Base-by-base conservation (phyloP, 2,888 invertebrate species). In the Plusia festucae region DNA sequence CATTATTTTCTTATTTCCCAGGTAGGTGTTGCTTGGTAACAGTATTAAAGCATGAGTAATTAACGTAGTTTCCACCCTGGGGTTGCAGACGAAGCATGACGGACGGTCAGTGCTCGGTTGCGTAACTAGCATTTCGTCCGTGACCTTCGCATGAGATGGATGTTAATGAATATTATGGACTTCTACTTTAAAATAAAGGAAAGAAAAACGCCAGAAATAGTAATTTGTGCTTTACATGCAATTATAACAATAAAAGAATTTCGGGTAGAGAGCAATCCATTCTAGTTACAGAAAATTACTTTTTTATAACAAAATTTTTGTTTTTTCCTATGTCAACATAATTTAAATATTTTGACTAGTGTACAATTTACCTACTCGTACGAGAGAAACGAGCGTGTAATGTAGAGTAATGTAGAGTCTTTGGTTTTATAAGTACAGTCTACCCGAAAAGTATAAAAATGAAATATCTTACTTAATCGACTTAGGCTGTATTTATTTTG, bases 61-160 rank as follows among this genome's bases (percentile, higher is more conserved):
- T 76, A 79, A 59, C 62, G 56, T 51, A 49, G 54, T 68, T 54
- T 60, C 62, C 65, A 65, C 65, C 73, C 78, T 75, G 67, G 68
- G 68, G 60, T 69, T 70, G 65, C 65, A 67, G 76, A 63, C 68
- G 81, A 83, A 88, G 84, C 92, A 82, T 91, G 91, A 90, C 91
- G 88, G 88, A 87, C 80, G 78, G 88, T 85, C 86, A 87, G 79
- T 89, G 89, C 89, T 88, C 84, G 84, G 84, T 84, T 88, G 89
- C 87, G 83, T 85, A 82, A 86, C 83, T 81, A 83, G 76, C 85
- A 85, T 85, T 88, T 85, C 84, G 85, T 82, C 88, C 89, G 85
- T 90, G 89, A 90, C 89, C 90, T 89, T 87, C 79, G 62, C 60
- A 60, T 66, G 69, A 76, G 70, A 78, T 73, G 54, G 65, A 73